Evolutionary conservation across 2,113 vertebrate species (phyloP).

Genomic region (Melanotaenia duboulayi): DNA sequence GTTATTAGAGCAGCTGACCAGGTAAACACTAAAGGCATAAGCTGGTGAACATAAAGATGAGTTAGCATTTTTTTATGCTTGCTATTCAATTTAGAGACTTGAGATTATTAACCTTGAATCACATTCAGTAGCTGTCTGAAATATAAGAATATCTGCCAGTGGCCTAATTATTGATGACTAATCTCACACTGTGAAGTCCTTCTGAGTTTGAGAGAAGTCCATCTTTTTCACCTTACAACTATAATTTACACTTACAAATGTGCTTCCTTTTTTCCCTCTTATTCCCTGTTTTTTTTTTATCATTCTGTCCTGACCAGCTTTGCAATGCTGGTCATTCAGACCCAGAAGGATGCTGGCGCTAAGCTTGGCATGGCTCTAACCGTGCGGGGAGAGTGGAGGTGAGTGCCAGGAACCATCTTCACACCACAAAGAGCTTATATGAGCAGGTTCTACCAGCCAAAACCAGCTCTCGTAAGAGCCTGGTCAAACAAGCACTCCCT

Average conservation of each 20-base stretch:
- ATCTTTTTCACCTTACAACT: conserved; percentile 3
- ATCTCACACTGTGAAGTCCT: conserved; percentile 43
- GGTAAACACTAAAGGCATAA: not conserved
- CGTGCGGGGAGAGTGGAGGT: conserved; percentile 8
- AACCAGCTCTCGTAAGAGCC: conserved; percentile 52
- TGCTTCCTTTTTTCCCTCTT: conserved; percentile 2
- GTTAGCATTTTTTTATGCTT: not conserved
- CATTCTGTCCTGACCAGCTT: conserved; percentile 53
- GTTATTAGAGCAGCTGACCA: conserved; percentile 15
- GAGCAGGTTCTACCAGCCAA: conserved; percentile 53
- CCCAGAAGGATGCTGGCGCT: conserved; percentile 47
- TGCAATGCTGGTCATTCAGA: conserved; percentile 43
- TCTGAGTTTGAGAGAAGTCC: conserved; percentile 16
- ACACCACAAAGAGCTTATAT: conserved; percentile 60
- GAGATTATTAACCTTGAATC: conserved; percentile 34
- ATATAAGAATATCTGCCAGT: conserved; percentile 29
- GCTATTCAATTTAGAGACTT: not conserved
- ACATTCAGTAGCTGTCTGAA: conserved; percentile 29
- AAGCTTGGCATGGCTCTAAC: conserved; percentile 40
- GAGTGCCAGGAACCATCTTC: conserved; percentile 49
- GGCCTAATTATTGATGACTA: conserved; percentile 44
- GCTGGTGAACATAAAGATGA: conserved; percentile 8
- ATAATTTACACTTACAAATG: not conserved
- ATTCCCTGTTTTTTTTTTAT: conserved; percentile 39
- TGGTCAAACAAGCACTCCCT: conserved; percentile 57